Conservation (phyloP, 2,113 vertebrate species). For the Anhinga rufa region DNA sequence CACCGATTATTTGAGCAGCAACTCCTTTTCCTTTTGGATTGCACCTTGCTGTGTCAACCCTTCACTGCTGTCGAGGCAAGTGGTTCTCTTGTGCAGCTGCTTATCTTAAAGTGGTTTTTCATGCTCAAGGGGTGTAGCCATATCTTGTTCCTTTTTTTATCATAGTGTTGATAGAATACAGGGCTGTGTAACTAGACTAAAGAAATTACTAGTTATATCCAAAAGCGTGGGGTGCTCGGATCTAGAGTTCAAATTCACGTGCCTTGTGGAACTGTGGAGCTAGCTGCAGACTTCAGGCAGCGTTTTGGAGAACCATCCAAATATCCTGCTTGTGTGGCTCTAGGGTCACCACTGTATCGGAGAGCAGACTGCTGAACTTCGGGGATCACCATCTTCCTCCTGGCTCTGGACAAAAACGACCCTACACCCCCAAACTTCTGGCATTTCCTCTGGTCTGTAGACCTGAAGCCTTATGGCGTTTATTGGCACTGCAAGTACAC, state of each 20-base stretch:
- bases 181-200: not conserved
- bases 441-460: not conserved
- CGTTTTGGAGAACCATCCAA: accelerated
- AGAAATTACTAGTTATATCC: not conserved
- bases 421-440: too few relatives aligned
- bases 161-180: not conserved
- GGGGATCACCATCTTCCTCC: not conserved
- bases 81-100: not conserved
- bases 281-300: not conserved
- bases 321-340: not conserved
- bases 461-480: not conserved
- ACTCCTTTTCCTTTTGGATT: not conserved
- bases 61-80: not conserved
- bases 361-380: not conserved
- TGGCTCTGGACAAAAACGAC: not conserved
- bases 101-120: not conserved
- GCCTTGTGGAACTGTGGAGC: not conserved
- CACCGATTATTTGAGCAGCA: not conserved
- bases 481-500: not conserved
- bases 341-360: accelerated
- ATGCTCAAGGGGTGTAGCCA: not conserved
- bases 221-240: not conserved
- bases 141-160: not conserved
- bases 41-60: not conserved
- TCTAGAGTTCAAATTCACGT: too few relatives aligned